Evolutionary conservation across 2,888 invertebrate species (phyloP).

Genomic region (Cecidostiba fungosa): DNA sequence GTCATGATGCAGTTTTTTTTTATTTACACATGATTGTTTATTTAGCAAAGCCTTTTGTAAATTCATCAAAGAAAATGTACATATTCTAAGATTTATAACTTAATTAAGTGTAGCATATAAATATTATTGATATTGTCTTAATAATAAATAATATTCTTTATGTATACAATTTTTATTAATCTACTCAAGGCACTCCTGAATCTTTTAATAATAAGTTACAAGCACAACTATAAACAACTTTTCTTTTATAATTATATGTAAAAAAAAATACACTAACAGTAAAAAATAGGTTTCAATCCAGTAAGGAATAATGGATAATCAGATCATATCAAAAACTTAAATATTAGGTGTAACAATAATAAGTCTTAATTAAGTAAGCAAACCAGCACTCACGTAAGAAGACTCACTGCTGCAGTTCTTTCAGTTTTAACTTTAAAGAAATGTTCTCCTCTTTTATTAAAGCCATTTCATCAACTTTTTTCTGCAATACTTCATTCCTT

Average conservation of each 20-base stretch:
- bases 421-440: slow-evolving; percentile 71
- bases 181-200: slow-evolving; percentile 43
- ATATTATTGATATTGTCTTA: slow-evolving; percentile 48
- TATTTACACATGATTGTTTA: slow-evolving; percentile 41
- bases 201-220: slow-evolving; percentile 12
- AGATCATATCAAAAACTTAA: neutral
- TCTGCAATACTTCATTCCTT: slow-evolving; percentile 72
- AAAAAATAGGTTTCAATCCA: slow-evolving; percentile 20
- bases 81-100: slow-evolving; percentile 55
- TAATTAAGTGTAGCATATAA: slow-evolving; percentile 47
- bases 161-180: slow-evolving; percentile 41
- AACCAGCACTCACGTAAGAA: slow-evolving; percentile 56
- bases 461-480: slow-evolving; percentile 70
- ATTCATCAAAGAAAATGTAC: slow-evolving; percentile 53
- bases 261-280: slow-evolving; percentile 33
- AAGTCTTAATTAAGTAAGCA: slow-evolving; percentile 25
- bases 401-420: slow-evolving; percentile 68
- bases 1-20: slow-evolving; percentile 34
- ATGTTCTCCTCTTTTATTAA: slow-evolving; percentile 73
- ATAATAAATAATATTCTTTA: slow-evolving; percentile 59
- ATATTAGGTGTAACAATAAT: neutral
- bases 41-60: slow-evolving; percentile 44
- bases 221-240: slow-evolving; percentile 26
- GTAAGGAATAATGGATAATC: neutral
- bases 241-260: slow-evolving; percentile 23